These are phyloP conservation scores for Chrysomela aeneicollis DNA, from an alignment of 2,888 invertebrate species.

Conservation along the genomic window DNA sequence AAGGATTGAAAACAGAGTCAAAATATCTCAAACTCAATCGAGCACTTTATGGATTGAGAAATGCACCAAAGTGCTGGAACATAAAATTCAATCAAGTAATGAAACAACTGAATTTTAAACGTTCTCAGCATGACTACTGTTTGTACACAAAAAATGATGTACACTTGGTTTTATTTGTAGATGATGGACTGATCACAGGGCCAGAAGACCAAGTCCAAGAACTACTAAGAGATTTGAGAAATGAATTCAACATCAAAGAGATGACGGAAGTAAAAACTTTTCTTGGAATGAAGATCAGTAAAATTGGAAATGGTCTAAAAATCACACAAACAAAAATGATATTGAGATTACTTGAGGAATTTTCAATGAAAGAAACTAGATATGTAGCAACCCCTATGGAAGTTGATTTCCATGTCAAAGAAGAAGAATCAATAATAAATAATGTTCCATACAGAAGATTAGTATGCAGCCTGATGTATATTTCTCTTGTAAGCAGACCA, in stretches of 20 bases:
- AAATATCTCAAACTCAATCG: not conserved
- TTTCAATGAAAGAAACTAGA: slow-evolving; percentile 25
- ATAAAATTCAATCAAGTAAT: too few relatives aligned
- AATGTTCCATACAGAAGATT: slow-evolving; percentile 24
- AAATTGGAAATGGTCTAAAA: slow-evolving; percentile 21
- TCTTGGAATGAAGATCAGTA: slow-evolving; percentile 32
- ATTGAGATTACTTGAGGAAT: slow-evolving; percentile 26
- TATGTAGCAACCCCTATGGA: slow-evolving; percentile 32
- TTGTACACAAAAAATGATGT: slow-evolving; percentile 23
- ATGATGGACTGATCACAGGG: slow-evolving; percentile 21
- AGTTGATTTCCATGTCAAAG: slow-evolving; percentile 31
- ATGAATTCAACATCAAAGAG: slow-evolving; percentile 22
- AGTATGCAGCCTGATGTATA: slow-evolving; percentile 25
- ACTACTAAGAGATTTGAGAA: slow-evolving; percentile 10
- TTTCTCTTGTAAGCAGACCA: slow-evolving; percentile 21
- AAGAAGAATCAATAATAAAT: slow-evolving; percentile 13
- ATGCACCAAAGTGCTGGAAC: slow-evolving; percentile 17
- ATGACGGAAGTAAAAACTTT: slow-evolving; percentile 30
- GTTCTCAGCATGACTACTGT: slow-evolving; percentile 35
- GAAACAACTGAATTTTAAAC: too few relatives aligned
- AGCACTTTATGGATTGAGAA: slow-evolving; percentile 7
- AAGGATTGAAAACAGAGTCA: not conserved
- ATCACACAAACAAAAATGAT: slow-evolving; percentile 31
- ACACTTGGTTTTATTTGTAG: slow-evolving; percentile 17
- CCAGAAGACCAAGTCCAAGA: slow-evolving; percentile 10